Base-by-base conservation (phyloP, 2,888 invertebrate genomes). In the Fragum sueziense region DNA sequence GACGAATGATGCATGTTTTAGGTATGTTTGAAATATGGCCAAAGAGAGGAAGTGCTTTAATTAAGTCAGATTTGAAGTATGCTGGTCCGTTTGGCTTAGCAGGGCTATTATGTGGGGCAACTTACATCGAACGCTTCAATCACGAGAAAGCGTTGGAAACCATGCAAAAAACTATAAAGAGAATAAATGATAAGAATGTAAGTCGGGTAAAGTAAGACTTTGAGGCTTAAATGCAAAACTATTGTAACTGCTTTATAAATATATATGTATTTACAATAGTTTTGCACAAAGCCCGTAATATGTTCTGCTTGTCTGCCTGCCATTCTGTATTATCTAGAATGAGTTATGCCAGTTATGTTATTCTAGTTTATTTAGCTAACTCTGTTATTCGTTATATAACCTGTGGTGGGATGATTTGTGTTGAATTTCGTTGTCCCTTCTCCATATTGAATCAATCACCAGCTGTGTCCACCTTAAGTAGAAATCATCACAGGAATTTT, bases 71-170 rank as follows among this genome's bases (percentile, higher is more conserved):
- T 87, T 91, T 98, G 52, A 95, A 97, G 92, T 98, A 96, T 91
- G 95, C 96, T 7, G 97, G 97, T 93, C 96, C 97, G 1, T 97
- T 98, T 93, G 98, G 98, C 0, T 93, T 97, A 76, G 97, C 96
- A 0, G 96, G 97, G 68, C 97, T 97, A 96, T 94, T 98, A 25
- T 96, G 96, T 82, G 98, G 97, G 2, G 94, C 97, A 17, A 96
- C 98, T 79, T 98, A 97, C 92, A 97, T 98, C 85, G 97, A 98
- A 93, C 95, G 98, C 71, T 95, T 96, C 88, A 96, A 96, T 91
- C 96, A 96, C 0, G 96, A 96, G 80, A 95, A 95, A 93, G 97
- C 97, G 0, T 95, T 96, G 31, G 94, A 94, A 65, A 95, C 96
- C 0, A 95, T 98, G 93, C 96, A 96, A 90, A 94, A 95, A 27